Evolutionary conservation across 2,113 vertebrate species (phyloP).

Genomic region (Clinocottus analis): DNA sequence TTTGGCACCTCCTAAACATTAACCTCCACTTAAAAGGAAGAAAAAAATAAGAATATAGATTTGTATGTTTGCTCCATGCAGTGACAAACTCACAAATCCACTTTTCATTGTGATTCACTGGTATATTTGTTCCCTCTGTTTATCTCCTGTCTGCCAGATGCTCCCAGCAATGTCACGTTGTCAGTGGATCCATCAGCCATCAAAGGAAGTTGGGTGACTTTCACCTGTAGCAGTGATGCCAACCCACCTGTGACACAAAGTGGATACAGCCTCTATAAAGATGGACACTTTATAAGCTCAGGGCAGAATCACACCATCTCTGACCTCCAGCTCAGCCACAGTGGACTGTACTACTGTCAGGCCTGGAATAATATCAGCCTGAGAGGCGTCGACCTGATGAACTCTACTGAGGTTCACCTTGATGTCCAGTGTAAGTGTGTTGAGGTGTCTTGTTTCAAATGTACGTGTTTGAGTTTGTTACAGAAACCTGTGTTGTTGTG

Average conservation of each 20-base stretch:
- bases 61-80: neutral
- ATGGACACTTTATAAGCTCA: constrained; percentile 24
- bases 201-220: constrained; percentile 31
- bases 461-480: neutral
- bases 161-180: constrained; percentile 47
- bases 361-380: constrained; percentile 53
- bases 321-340: constrained; percentile 52
- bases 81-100: neutral
- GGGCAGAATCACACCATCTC: constrained; percentile 36
- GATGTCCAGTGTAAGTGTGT: constrained; percentile 61
- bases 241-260: constrained; percentile 50
- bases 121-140: neutral
- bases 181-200: constrained; percentile 32
- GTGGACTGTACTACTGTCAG: constrained; percentile 61
- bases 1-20: neutral
- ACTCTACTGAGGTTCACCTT: constrained; percentile 39
- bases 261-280: constrained; percentile 54
- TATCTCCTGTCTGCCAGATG: constrained; percentile 38
- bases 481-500: neutral
- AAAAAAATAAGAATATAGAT: neutral
- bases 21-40: neutral
- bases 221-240: constrained; percentile 62
- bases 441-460: neutral
- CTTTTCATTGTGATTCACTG: neutral
- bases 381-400: constrained; percentile 14